Conservation (phyloP, 2,888 invertebrate species). For the Metellina segmentata region DNA sequence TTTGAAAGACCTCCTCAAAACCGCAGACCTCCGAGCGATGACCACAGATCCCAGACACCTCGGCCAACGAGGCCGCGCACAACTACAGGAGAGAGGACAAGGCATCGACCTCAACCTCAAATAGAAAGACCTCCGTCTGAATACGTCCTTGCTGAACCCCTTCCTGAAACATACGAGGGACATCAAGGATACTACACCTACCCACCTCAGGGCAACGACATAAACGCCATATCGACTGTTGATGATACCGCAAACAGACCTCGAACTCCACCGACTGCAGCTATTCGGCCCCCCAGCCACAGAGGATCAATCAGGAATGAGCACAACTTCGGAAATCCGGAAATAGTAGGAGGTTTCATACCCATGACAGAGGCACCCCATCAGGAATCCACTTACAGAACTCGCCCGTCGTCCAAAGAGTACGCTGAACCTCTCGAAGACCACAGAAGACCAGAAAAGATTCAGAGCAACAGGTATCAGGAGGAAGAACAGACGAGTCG, state of each 20-base stretch:
- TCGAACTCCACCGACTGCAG: constrained; percentile 4
- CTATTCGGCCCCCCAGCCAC: constrained; percentile 2
- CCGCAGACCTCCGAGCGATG: neutral
- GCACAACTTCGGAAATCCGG: neutral
- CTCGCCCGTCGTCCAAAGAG: neutral
- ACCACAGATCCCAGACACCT: neutral
- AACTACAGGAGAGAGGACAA: constrained; percentile 32
- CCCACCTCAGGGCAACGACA: constrained; percentile 29
- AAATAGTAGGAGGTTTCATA: constrained; percentile 29
- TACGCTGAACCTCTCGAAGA: constrained; percentile 12
- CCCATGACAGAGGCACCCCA: constrained; percentile 40
- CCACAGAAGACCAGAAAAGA: constrained; percentile 24
- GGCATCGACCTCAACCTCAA: constrained; percentile 27
- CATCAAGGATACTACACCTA: constrained; percentile 37
- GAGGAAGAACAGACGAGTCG: constrained; percentile 36
- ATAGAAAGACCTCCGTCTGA: constrained; percentile 54
- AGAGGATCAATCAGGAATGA: constrained; percentile 16
- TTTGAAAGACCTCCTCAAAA: neutral
- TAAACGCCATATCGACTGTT: constrained; percentile 44
- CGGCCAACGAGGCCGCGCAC: constrained; percentile 3
- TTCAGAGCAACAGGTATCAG: constrained; percentile 30
- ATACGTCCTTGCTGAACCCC: constrained; percentile 7
- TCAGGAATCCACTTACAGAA: constrained; percentile 12
- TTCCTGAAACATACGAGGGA: neutral
- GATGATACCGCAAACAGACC: constrained; percentile 5